Evolutionary conservation across 2,888 invertebrate species (phyloP).

Genomic region (Mesorhabditis belari): DNA sequence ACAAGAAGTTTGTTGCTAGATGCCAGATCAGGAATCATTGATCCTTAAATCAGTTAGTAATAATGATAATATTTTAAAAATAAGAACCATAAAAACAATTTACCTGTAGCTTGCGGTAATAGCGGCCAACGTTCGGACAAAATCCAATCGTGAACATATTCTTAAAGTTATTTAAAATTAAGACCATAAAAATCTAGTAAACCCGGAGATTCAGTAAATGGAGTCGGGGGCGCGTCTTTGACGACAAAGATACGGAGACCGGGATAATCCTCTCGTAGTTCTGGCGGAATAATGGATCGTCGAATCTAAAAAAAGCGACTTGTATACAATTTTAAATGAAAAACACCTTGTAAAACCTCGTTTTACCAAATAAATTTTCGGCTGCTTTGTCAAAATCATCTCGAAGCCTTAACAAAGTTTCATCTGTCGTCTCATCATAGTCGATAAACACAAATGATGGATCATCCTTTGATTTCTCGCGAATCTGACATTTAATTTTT

Average conservation of each 20-base stretch:
- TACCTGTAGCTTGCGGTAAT: constrained; percentile 28
- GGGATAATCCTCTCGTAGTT: constrained; percentile 2
- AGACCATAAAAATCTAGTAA: not conserved
- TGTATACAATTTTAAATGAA: not conserved
- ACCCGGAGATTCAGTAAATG: constrained; percentile 20
- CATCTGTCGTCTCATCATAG: constrained; percentile 1
- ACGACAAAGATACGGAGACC: constrained; percentile 19
- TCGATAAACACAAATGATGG: constrained; percentile 36
- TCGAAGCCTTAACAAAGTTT: constrained; percentile 8
- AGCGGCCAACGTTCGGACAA: constrained; percentile 45
- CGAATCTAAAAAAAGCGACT: constrained; percentile 6
- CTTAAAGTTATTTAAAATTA: constrained; percentile 1
- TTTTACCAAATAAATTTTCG: constrained; percentile 36
- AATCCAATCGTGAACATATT: constrained; percentile 34
- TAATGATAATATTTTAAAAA: too few species aligned
- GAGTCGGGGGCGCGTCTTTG: constrained; percentile 31
- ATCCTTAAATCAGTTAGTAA: too few species aligned
- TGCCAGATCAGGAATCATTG: constrained; percentile 41
- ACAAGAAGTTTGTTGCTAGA: constrained; percentile 45
- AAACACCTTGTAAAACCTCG: constrained; percentile 17
- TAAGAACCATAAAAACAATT: not conserved
- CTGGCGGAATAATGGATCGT: constrained; percentile 14
- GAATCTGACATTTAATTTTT: constrained; percentile 12
- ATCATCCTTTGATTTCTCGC: constrained; percentile 23
- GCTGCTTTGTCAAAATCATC: constrained; percentile 26